These are phyloP conservation scores for Ganaspis brasiliensis DNA, from an alignment of 2,888 invertebrate species.

Conservation along the genomic window DNA sequence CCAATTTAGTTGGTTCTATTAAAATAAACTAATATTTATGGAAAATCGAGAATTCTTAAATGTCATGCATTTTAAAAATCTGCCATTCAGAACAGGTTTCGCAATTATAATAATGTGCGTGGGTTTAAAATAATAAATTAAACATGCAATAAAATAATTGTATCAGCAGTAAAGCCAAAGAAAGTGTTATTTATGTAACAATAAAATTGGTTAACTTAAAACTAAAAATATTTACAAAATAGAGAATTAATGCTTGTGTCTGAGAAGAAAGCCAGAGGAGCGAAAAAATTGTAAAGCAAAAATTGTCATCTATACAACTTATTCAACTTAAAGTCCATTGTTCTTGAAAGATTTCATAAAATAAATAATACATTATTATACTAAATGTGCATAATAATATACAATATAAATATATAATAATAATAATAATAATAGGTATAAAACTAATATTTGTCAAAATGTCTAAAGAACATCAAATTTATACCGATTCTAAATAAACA, in stretches of 20 bases:
- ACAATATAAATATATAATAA: too few species aligned
- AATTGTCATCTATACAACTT: neutral
- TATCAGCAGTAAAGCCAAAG: neutral
- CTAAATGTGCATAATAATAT: too few species aligned
- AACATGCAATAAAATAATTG: constrained; percentile 12
- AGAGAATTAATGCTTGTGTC: neutral
- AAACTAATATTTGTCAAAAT: too few species aligned
- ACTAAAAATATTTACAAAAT: neutral
- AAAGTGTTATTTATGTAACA: constrained; percentile 5
- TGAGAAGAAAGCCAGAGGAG: constrained; percentile 10
- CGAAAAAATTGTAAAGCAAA: neutral
- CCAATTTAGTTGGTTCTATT: neutral
- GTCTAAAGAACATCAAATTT: too few species aligned
- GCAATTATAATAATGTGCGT: constrained; percentile 18
- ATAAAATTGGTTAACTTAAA: neutral
- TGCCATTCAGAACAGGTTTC: neutral
- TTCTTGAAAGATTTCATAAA: too few species aligned
- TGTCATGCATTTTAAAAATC: constrained; percentile 4
- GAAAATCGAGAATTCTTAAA: constrained; percentile 7
- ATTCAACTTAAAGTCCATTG: neutral
- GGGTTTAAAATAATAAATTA: constrained; percentile 9
- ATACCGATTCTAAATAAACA: too few species aligned
- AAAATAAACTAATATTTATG: neutral
- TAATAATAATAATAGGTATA: too few species aligned
- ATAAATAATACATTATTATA: too few species aligned